Evolutionary conservation across 2,797 vertebrate genomes (phyloP).

Genomic region (Pangasius larnaudii): DNA sequence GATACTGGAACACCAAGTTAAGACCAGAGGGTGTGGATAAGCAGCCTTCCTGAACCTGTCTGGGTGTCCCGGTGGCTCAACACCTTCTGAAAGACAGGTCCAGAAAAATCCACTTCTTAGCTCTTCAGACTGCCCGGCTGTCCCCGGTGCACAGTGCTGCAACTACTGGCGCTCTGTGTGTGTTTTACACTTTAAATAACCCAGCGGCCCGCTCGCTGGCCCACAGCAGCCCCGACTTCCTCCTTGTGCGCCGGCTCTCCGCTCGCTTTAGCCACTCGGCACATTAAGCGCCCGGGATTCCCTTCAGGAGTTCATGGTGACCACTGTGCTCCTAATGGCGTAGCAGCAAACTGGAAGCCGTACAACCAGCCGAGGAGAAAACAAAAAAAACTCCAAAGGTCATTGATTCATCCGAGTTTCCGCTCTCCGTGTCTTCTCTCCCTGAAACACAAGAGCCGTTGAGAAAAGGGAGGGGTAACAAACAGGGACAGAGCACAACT

Average conservation of each 20-base stretch:
- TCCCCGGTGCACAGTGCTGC: not conserved
- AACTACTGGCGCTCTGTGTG: not conserved
- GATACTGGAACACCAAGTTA: conserved; percentile 9
- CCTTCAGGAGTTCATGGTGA: conserved; percentile 44
- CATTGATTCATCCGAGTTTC: conserved; percentile 81
- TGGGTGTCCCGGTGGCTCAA: not conserved
- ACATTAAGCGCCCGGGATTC: conserved; percentile 52
- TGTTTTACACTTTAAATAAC: conserved; percentile 22
- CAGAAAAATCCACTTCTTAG: conserved; percentile 17
- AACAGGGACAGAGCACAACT: conserved; percentile 73
- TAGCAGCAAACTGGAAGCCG: conserved; percentile 56
- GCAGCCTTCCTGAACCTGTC: conserved; percentile 20
- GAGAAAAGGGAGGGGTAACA: conserved; percentile 80
- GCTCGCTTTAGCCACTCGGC: conserved; percentile 63
- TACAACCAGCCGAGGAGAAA: conserved; percentile 53
- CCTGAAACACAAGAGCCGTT: conserved; percentile 78
- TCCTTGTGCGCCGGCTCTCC: conserved; percentile 72
- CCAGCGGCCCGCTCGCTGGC: conserved; percentile 69
- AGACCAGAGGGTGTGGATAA: conserved; percentile 31
- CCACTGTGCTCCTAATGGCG: conserved; percentile 32
- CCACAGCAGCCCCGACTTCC: conserved; percentile 74
- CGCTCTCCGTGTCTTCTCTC: conserved; percentile 63
- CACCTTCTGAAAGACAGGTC: conserved; percentile 1
- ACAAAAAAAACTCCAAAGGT: conserved; percentile 70
- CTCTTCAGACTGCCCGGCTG: not conserved